phyloP scores from a whole-genome alignment of 2,888 invertebrate species.

The Athripsodes cinereus region DNA sequence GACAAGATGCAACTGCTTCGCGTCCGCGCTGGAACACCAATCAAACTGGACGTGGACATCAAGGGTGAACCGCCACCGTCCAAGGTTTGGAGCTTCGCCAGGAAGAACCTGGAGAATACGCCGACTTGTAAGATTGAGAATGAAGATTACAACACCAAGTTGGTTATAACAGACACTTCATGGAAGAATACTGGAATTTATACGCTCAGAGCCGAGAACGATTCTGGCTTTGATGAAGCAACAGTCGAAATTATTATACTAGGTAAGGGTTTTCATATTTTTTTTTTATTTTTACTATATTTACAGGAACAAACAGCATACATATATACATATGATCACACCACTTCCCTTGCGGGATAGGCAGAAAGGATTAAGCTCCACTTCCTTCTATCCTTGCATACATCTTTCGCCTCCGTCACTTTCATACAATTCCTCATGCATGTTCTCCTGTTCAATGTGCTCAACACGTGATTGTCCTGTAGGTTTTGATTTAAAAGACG shows the following conservation, averaged over 20 bases:
- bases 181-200: slow-evolving; percentile 88
- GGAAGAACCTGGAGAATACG: slow-evolving; percentile 58
- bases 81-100: slow-evolving; percentile 71
- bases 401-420: too few species aligned
- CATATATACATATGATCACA: too few species aligned
- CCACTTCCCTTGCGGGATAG: too few species aligned
- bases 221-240: slow-evolving; percentile 89
- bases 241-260: slow-evolving; percentile 86
- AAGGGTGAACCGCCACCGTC: slow-evolving; percentile 96
- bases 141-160: slow-evolving; percentile 86
- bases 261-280: slow-evolving; percentile 43
- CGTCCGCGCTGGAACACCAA: slow-evolving; percentile 83
- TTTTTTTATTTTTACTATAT: background rate
- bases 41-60: slow-evolving; percentile 90
- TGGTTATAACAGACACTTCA: slow-evolving; percentile 72
- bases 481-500: too few species aligned
- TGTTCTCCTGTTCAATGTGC: too few species aligned
- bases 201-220: slow-evolving; percentile 86
- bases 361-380: too few species aligned
- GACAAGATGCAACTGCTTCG: slow-evolving; percentile 85
- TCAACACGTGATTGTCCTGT: too few species aligned
- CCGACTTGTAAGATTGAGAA: slow-evolving; percentile 73
- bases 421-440: too few species aligned
- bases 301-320: too few species aligned
- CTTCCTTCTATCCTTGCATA: too few species aligned